These are phyloP conservation scores for Catamblyrhynchus diadema DNA, from an alignment of 2,797 vertebrate species.

Conservation along the genomic window DNA sequence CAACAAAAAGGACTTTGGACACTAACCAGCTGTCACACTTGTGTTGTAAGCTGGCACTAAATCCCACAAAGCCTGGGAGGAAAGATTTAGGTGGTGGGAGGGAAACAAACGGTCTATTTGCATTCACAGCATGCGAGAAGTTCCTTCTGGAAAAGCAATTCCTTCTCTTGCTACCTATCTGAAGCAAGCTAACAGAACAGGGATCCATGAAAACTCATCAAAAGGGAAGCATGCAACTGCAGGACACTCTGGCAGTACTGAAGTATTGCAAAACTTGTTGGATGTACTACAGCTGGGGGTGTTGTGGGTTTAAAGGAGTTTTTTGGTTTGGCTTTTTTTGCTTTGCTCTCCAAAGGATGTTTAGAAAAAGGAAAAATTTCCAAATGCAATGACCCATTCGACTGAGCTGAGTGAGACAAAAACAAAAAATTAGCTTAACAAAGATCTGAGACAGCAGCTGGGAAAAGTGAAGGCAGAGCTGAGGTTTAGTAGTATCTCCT, in stretches of 20 bases:
- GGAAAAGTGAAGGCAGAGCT: not conserved
- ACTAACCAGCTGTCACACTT: constrained; percentile 61
- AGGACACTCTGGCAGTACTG: not conserved
- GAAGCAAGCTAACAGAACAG: not conserved
- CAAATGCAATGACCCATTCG: not conserved
- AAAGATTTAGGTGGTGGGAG: not conserved
- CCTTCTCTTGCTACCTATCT: not conserved
- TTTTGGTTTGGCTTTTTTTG: not conserved
- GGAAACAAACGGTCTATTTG: not conserved
- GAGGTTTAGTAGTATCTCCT: not conserved
- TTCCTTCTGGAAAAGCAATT: not conserved
- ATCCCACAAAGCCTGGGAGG: not conserved
- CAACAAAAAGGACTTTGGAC: constrained; percentile 64
- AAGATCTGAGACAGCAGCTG: not conserved
- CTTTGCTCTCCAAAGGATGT: not conserved
- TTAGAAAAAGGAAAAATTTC: not conserved
- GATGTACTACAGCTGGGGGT: not conserved
- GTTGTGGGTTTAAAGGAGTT: not conserved
- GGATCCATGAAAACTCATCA: not conserved
- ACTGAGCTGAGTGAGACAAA: not conserved
- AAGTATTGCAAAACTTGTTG: not conserved
- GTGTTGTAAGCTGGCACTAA: constrained; percentile 22
- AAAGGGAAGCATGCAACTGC: not conserved
- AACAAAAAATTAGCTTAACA: not conserved
- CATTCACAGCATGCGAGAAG: not conserved